Base-by-base conservation (phyloP, 2,888 invertebrate species). In the Dorcus parallelipipedus region DNA sequence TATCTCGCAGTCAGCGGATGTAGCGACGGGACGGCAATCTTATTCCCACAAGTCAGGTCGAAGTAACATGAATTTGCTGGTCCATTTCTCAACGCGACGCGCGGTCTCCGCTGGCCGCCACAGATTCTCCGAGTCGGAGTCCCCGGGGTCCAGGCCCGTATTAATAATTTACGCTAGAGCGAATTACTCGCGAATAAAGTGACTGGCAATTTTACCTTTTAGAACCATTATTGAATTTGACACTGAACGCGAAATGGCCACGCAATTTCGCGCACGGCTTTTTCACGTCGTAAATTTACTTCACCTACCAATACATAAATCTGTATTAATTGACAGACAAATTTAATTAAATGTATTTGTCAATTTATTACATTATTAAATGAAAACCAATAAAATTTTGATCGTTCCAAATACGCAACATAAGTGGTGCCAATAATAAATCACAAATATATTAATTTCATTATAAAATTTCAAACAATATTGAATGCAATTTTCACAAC, bases 31-130 rank as follows among this genome's bases (percentile, higher is more conserved):
- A 55, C 49, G 39, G 49, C 55, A 55, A 55, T 55, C 55, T 55
- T 71, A 71, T 72, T 71, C 71, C 71, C 72, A 58, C 56, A 65
- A 67, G 69, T 65, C 65, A 64, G 62, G 68, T 65, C 63, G 67
- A 66, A 69, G 67, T 70, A 67, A 67, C 68, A 61, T 66, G 70
- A 71, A 73, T 73, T 74, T 73, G 69, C 71, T 67, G 71, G 71
- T 67, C 68, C 72, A 73, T 74, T 74, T 73, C 73, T 72, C 73
- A 71, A 66, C 66, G 67, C n/a, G 48, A 14, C 64, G 64, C 26
- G 26, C 58, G 67, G 67, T 64, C 66, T 67, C 66, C 54, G 59
- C 66, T 65, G 63, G 65, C 68, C 63, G 61, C 64, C 66, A 60
- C 66, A 67, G 69, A 71, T 67, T 68, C 66, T 60, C 64, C 61